phyloP scores from a whole-genome alignment of 2,888 invertebrate genomes.

The Noctua fimbriata region DNA sequence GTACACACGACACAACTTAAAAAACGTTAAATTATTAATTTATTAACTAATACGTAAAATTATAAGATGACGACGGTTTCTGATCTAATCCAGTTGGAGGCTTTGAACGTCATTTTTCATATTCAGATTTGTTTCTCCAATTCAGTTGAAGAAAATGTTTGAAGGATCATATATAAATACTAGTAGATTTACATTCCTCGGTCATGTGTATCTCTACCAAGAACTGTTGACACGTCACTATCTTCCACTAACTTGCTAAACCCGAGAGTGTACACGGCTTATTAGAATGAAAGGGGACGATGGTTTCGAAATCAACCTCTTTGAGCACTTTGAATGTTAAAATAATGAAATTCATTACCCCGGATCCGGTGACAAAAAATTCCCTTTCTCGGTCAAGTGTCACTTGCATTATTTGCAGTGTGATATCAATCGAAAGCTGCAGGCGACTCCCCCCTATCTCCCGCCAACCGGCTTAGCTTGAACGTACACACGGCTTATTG shows the following conservation, averaged over 20 bases:
- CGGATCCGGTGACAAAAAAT: not conserved
- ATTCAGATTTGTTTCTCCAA: not conserved
- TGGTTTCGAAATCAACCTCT: not conserved
- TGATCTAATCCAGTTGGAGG: not conserved
- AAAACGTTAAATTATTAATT: too few species aligned
- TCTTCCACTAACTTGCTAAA: not conserved
- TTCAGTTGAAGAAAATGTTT: not conserved
- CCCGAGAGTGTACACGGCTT: constrained; percentile 20
- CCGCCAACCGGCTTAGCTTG: not conserved
- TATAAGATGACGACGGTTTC: not conserved
- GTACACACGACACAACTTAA: not conserved
- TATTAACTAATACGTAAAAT: too few species aligned
- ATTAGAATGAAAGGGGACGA: constrained; percentile 6
- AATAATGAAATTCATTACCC: not conserved
- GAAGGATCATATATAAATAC: not conserved
- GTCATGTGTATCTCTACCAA: not conserved
- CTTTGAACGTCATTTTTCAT: not conserved
- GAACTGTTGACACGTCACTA: not conserved
- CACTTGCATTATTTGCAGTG: not conserved
- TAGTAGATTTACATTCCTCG: not conserved
- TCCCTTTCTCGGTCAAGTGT: not conserved
- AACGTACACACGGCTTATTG: constrained; percentile 42
- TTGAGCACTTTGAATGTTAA: not conserved
- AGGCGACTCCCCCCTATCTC: constrained; percentile 29
- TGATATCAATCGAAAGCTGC: constrained; percentile 27